A percentile compares a stretch with the other conserved stretches of the same genome.
phyloP scores from a whole-genome alignment of 64 coral and sea anemone species.

The Stichodactyla helianthus region DNA sequence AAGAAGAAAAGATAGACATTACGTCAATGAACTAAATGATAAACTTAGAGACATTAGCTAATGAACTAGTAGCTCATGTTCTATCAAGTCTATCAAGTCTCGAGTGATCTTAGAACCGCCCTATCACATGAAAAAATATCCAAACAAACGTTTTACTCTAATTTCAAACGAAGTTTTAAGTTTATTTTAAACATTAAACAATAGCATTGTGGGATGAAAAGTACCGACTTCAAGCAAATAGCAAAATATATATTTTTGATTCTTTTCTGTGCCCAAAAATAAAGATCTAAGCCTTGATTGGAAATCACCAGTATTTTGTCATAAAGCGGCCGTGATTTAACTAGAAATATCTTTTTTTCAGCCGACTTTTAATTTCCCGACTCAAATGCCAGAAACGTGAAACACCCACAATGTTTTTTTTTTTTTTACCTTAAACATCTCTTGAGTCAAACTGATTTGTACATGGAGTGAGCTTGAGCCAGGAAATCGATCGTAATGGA shows the following conservation, averaged over 20 bases:
- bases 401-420: neutral
- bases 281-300: too few relatives aligned
- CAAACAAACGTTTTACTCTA: neutral
- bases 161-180: neutral
- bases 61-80: neutral
- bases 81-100: neutral
- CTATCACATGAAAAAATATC: neutral
- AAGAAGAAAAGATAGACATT: neutral
- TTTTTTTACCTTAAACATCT: neutral
- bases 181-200: neutral
- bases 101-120: neutral
- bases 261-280: too few relatives aligned
- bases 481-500: constrained; percentile 16
- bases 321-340: neutral
- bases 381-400: neutral
- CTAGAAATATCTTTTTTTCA: neutral
- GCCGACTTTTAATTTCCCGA: neutral
- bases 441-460: neutral
- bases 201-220: neutral
- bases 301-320: too few relatives aligned
- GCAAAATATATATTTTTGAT: too few relatives aligned
- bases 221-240: too few relatives aligned
- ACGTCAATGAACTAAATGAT: neutral
- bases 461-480: neutral
- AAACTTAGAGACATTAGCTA: neutral